Conservation (phyloP, 2,113 vertebrate species). For the Corvus cornix region DNA sequence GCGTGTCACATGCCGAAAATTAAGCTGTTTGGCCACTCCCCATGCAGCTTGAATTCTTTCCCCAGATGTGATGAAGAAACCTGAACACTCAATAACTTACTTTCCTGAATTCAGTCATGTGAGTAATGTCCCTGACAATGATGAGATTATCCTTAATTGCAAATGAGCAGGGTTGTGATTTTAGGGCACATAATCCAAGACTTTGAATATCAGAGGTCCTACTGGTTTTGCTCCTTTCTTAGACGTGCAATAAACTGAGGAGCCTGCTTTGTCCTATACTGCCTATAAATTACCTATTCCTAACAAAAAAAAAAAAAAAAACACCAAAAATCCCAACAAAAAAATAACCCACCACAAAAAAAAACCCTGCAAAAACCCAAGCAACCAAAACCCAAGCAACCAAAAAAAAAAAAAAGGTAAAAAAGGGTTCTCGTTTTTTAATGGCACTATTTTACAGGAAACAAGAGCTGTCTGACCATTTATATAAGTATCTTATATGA, state of each 20-base stretch:
- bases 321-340: too few relatives aligned
- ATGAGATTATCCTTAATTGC: neutral
- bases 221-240: neutral
- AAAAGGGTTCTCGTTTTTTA: neutral
- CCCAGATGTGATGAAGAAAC: neutral
- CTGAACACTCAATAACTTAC: neutral
- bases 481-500: neutral
- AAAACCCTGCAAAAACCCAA: neutral
- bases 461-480: neutral
- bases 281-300: neutral
- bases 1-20: neutral
- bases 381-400: too few relatives aligned
- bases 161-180: neutral
- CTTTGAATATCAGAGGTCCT: neutral
- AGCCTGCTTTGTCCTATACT: neutral
- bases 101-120: neutral
- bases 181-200: neutral
- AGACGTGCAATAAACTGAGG: neutral
- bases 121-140: neutral
- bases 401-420: accelerated
- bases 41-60: neutral
- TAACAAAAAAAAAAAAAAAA: neutral
- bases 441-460: neutral
- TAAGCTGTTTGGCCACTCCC: neutral
- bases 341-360: neutral